Base-by-base conservation (phyloP, 2,797 vertebrate species). In the Jordanella pulchra region DNA sequence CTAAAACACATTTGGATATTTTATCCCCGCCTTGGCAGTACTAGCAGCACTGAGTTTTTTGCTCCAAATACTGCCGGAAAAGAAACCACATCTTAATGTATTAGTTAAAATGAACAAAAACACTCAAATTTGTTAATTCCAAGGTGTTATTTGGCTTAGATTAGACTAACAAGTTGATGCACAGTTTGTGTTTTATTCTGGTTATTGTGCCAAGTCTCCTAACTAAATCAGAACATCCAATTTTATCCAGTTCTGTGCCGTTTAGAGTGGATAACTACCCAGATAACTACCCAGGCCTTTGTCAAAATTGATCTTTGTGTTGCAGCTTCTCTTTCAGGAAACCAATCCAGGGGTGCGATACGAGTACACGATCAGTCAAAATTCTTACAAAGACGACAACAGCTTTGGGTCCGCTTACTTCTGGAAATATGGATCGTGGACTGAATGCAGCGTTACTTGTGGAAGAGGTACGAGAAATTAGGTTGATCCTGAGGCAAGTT, bases 291-390 rank as follows among this genome's bases (percentile, higher is more conserved):
- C n/a, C n/a, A 1, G 13, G 50, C 23, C 28, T 17, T 27, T 9
- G 39, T 45, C 58, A 67, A 17, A n/a, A 50, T 23, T 18, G 11
- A 25, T 23, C 65, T 39, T 48, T 87, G 67, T 89, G 28, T 72
- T 69, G 1, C 89, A 99, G 98, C 95, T 99, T 78, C 94, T 99
- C 55, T 99, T 99, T 73, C 97, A 99, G 90, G 98, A 98, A 87
- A 93, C 90, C 50, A 99, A 99, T 84, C 97, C 97, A 0, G 97
- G 98, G 0, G 95, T 99, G 51, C 92, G 94, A n/a, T 99, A 97
- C 23, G 95, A 99, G 84, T 99, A 98, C 94, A 98, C 96, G 45
- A 90, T 99, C 88, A 96, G 91, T 67, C 94, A 87, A 82, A 90
- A 89, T 18, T 28, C 77, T 30, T 91, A 93, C 0, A 70, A 89